A percentile compares a stretch with the other conserved stretches of the same genome.
phyloP scores from a whole-genome alignment of 2,888 invertebrate species.

The Ophion obscuratus region DNA sequence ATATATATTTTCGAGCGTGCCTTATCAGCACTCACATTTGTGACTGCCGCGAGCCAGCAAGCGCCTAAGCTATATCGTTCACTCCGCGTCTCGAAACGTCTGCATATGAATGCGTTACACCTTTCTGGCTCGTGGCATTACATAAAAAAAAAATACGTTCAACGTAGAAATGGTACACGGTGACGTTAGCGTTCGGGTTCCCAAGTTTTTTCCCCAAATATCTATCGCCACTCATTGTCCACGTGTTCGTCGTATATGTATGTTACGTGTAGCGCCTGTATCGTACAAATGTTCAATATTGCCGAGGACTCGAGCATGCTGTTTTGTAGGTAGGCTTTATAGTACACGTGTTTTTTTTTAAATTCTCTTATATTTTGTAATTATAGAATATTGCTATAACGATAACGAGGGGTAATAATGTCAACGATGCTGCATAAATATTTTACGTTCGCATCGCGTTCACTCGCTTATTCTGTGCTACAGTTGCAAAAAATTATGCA shows the following conservation, averaged over 20 bases:
- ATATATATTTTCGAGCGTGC: no score
- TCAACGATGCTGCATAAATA: no score
- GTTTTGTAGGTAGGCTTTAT: background rate
- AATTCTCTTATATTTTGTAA: no score
- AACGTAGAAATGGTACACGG: conserved; percentile 8
- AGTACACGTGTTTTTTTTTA: no score
- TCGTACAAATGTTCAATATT: conserved; percentile 26
- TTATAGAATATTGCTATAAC: no score
- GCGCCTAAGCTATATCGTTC: background rate
- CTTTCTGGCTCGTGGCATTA: background rate
- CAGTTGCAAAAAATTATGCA: no score
- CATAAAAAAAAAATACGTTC: background rate
- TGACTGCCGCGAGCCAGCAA: no score
- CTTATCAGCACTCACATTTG: no score
- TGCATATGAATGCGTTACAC: background rate
- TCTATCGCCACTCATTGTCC: background rate
- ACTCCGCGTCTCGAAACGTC: background rate
- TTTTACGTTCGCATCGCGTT: no score
- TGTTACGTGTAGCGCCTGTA: background rate
- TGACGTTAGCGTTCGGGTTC: conserved; percentile 9
- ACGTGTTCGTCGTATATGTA: conserved; percentile 16
- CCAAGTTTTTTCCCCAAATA: background rate
- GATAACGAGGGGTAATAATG: no score
- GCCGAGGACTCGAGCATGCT: conserved; percentile 21
- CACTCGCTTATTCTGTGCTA: no score